A percentile compares a stretch with the other conserved stretches of the same genome.
Conservation (phyloP, 2,888 invertebrate species). For the Camponotus fellah region DNA sequence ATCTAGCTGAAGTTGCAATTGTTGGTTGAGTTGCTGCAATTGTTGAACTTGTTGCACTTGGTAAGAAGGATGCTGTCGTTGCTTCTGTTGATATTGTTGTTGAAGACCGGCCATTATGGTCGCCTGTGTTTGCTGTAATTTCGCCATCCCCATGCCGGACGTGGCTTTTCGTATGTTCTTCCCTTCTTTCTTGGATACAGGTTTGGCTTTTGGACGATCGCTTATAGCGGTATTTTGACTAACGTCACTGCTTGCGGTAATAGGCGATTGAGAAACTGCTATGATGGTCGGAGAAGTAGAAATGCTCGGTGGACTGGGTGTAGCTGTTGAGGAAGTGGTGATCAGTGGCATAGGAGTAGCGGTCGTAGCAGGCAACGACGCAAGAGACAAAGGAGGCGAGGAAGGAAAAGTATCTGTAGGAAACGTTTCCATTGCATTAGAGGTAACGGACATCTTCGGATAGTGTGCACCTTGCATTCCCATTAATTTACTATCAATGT, state of each 20-base stretch:
- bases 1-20: slow-evolving; percentile 83
- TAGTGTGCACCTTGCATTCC: slow-evolving; percentile 62
- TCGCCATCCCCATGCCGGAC: slow-evolving; percentile 78
- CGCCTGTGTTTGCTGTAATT: slow-evolving; percentile 78
- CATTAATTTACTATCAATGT: slow-evolving; percentile 81
- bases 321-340: slow-evolving; percentile 71
- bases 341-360: slow-evolving; percentile 68
- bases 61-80: slow-evolving; percentile 81
- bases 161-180: slow-evolving; percentile 90
- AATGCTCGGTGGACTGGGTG: slow-evolving; percentile 75
- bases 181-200: slow-evolving; percentile 92
- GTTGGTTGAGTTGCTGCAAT: slow-evolving; percentile 84
- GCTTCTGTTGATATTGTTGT: slow-evolving; percentile 81
- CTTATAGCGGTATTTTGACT: slow-evolving; percentile 92
- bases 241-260: slow-evolving; percentile 87
- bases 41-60: slow-evolving; percentile 84
- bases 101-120: slow-evolving; percentile 83
- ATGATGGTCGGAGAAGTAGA: slow-evolving; percentile 75
- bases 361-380: slow-evolving; percentile 70
- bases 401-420: slow-evolving; percentile 74
- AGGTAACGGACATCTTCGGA: slow-evolving; percentile 70
- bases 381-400: slow-evolving; percentile 74
- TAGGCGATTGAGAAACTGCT: slow-evolving; percentile 83
- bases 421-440: slow-evolving; percentile 78
- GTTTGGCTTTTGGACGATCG: slow-evolving; percentile 94